Evolutionary conservation across 2,888 invertebrate genomes (phyloP).

Genomic region (Pyralis farinalis): DNA sequence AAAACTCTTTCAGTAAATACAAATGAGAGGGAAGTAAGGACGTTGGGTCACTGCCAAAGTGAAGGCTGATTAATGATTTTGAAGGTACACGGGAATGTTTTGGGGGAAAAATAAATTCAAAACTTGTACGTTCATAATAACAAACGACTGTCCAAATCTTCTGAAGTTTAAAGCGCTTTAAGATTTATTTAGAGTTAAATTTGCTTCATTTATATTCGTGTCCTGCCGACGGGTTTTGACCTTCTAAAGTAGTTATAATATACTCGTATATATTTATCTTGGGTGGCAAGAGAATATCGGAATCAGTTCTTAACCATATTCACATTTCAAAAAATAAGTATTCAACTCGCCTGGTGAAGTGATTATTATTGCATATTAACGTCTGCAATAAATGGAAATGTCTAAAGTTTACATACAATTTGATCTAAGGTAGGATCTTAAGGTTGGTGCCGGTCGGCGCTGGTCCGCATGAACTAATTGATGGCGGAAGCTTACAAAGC

Average conservation of each 20-base stretch:
- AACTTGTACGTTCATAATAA: constrained; percentile 31
- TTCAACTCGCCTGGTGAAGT: too few species aligned
- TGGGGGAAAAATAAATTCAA: constrained; percentile 56
- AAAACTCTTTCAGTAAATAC: constrained; percentile 76
- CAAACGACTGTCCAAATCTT: constrained; percentile 10
- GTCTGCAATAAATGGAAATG: too few species aligned
- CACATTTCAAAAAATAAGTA: too few species aligned
- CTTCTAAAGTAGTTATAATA: neutral
- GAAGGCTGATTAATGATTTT: constrained; percentile 76
- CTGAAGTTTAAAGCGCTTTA: constrained; percentile 2
- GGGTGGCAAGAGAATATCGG: too few species aligned
- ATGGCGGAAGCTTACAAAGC: too few species aligned
- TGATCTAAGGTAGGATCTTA: too few species aligned
- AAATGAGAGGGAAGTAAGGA: constrained; percentile 72
- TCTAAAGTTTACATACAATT: too few species aligned
- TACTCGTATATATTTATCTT: neutral
- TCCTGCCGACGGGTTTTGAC: neutral
- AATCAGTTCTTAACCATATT: too few species aligned
- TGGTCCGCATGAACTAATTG: too few species aligned
- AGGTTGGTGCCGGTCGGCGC: too few species aligned
- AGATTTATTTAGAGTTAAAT: constrained; percentile 1
- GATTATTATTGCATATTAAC: too few species aligned
- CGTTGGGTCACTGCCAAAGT: constrained; percentile 77
- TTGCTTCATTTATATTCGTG: constrained; percentile 5
- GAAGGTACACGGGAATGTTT: constrained; percentile 59